These are phyloP conservation scores for Todus mexicanus DNA, from an alignment of 2,797 vertebrate species.

Conservation along the genomic window DNA sequence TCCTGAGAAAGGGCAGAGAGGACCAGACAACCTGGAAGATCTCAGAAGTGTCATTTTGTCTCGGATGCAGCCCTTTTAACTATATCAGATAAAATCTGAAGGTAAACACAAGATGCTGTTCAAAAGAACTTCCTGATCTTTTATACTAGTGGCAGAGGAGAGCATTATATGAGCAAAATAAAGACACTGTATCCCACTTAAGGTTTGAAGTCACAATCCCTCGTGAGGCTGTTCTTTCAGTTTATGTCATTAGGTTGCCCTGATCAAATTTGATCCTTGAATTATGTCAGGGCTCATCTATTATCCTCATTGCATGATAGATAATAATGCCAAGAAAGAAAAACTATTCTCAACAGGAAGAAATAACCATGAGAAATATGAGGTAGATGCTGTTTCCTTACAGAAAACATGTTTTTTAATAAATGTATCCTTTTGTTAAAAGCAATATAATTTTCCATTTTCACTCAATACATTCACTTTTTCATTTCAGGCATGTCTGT, in stretches of 20 bases:
- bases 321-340: constrained; percentile 26
- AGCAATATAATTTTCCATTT: constrained; percentile 41
- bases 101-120: background rate
- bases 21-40: background rate
- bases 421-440: constrained; percentile 42
- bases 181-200: background rate
- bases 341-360: constrained; percentile 22
- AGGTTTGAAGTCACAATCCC: background rate
- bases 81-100: background rate
- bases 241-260: constrained; percentile 21
- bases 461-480: background rate
- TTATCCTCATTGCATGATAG: constrained; percentile 40
- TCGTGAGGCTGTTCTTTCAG: background rate
- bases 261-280: constrained; percentile 27
- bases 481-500: constrained; percentile 27
- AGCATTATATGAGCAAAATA: background rate
- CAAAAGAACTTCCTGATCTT: background rate
- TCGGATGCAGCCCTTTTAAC: background rate
- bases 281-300: constrained; percentile 45
- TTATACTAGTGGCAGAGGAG: background rate
- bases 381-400: constrained; percentile 4
- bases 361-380: background rate
- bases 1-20: background rate
- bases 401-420: background rate
- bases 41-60: background rate